These are phyloP conservation scores for Neogale vison DNA, from an alignment of 2,113 vertebrate genomes.

Conservation along the genomic window DNA sequence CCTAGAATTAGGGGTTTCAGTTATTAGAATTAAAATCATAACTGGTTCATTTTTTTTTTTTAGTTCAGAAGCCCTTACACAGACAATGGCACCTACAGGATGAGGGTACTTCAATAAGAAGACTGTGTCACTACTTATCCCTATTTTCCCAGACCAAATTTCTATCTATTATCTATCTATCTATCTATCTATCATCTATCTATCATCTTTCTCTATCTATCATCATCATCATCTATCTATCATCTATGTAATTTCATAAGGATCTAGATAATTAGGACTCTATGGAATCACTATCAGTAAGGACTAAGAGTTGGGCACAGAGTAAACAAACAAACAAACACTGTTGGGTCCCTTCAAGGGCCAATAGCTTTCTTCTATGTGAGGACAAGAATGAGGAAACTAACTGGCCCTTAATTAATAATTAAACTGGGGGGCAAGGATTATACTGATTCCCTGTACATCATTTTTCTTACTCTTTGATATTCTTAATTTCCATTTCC, in stretches of 20 bases:
- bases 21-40: not conserved
- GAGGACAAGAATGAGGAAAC: not conserved
- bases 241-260: not conserved
- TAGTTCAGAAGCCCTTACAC: conserved; percentile 17
- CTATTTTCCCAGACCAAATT: not conserved
- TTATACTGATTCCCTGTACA: not conserved
- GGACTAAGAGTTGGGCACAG: not conserved
- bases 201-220: not conserved
- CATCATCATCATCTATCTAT: too few species aligned
- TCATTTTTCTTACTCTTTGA: not conserved
- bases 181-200: too few species aligned
- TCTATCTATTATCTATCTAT: not conserved
- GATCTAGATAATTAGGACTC: not conserved
- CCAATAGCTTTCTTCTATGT: not conserved
- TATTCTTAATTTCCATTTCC: not conserved
- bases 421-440: not conserved
- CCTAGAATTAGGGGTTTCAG: not conserved
- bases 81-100: not conserved
- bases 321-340: not conserved
- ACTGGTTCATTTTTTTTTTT: not conserved
- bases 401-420: not conserved
- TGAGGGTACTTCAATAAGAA: not conserved
- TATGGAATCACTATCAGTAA: not conserved
- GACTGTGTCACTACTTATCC: not conserved
- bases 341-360: not conserved